Base-by-base conservation (phyloP, 2,113 vertebrate species). In the Podiceps cristatus region DNA sequence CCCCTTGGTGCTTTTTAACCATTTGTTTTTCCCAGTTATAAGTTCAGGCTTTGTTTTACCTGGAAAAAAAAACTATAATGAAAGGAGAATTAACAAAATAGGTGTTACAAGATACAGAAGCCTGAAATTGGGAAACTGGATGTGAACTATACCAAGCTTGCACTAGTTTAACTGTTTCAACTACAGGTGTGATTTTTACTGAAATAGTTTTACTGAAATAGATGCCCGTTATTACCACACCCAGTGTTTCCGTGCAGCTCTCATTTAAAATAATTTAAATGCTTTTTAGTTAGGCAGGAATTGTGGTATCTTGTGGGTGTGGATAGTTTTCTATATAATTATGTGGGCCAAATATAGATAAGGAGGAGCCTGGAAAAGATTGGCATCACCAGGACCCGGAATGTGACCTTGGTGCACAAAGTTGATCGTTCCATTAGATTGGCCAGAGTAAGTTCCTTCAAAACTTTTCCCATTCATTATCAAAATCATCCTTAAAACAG, bases 231-330 rank as follows among this genome's bases (percentile, higher is more conserved):
- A 97, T 96, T 96, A 96, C 95, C 95, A 92, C 95, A 97, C 91
- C 96, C 96, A 82, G 66, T 75, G 91, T 94, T 95, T 97, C 96
- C 0, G 0, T 89, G 92, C 84, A 90, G 44, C 79, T 95, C 86
- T 74, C 86, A 97, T 97, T 96, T 97, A 95, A 95, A 95, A 95
- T 94, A 88, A 97, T 96, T 97, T 72, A 95, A 92, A 97, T 96
- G 94, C 96, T 95, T 97, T 97, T 97, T 92, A 97, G 86, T 95
- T 96, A 93, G 93, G 68, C 82, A 86, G 81, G 87, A 83, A 93
- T 84, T 96, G 85, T 97, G 91, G 94, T 86, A 96, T 93, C 86
- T 93, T 94, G 92, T 96, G 94, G 96, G 95, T 95, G 96, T 87
- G 94, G 78, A 93, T 90, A 76, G 86, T 88, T 97, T 95, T 96